phyloP scores from a whole-genome alignment of 2,113 vertebrate genomes.

The Emydocephalus ijimae region DNA sequence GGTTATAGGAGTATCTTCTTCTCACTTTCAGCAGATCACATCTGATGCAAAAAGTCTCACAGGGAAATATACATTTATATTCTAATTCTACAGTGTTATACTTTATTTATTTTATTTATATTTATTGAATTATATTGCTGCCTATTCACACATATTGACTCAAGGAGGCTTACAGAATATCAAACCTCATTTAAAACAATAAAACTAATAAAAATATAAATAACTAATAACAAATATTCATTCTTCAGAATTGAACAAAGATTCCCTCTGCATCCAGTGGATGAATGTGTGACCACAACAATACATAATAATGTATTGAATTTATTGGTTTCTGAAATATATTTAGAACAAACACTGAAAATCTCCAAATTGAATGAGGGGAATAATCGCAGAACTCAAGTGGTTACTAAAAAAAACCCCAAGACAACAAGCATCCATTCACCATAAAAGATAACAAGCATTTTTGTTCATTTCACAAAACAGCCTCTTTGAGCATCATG shows the following conservation, averaged over 20 bases:
- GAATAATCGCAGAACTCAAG: not conserved
- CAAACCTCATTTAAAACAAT: no score
- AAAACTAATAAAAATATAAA: no score
- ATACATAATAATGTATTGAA: not conserved
- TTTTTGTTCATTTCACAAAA: not conserved
- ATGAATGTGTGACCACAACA: not conserved
- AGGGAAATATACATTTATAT: not conserved
- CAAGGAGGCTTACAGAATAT: no score
- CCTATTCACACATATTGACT: no score
- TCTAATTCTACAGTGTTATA: not conserved
- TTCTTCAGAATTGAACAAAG: not conserved
- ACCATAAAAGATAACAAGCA: not conserved
- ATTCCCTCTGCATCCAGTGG: not conserved
- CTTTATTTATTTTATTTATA: not conserved
- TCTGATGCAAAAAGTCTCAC: not conserved
- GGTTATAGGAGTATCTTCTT: not conserved
- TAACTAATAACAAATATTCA: not conserved
- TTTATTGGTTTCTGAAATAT: conserved; percentile 16
- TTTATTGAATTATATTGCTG: no score
- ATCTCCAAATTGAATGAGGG: not conserved
- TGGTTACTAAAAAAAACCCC: conserved; percentile 8
- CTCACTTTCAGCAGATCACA: not conserved
- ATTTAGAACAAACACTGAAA: conserved; percentile 1
- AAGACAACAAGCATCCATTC: conserved; percentile 14
- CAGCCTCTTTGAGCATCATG: not conserved